Base-by-base conservation (phyloP, 2,797 vertebrate species). In the Enteromius radiatus region DNA sequence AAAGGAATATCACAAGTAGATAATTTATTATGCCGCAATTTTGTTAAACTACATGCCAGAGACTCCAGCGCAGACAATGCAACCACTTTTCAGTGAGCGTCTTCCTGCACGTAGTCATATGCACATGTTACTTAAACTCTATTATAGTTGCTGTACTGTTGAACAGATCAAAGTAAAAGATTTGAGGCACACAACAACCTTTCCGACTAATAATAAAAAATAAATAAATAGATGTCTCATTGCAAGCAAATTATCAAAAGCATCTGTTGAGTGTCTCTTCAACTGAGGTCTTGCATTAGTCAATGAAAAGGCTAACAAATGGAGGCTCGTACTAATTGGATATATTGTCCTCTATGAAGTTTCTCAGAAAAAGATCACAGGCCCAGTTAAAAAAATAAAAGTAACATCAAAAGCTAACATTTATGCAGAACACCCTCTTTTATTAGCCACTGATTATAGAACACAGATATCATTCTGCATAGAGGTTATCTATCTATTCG, bases 201-300 rank as follows among this genome's bases (percentile, higher is more conserved):
- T 68, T 31, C 70, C 6, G 33, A 31, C 23, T 9, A 47, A 59
- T 54, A 28, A 61, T 1, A 45, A 45, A 12, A 45, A 45, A 45
- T 2, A 41, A 36, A 45, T 2, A 38, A 47, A 28, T 15, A 61
- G 17, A 82, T 56, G 9, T 19, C 3, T 12, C 28, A 77, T 38
- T 56, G 52, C 59, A 76, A 84, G 80, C 73, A 81, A 69, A 87
- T 78, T 69, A 81, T 82, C 63, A 76, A 84, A 82, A 81, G 78
- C 43, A 83, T 76, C 54, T 73, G 21, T 52, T 31, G 61, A 68
- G 74, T n/a, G 15, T 41, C 61, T 65, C 49, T 47, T 59, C 5
- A 10, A 83, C 14, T 36, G 74, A 77, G 74, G 71, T 59, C 28
- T 76, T 76, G 3, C 23, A 82, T 75, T 75, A 43, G 70, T 75